These are phyloP conservation scores for Siniperca obscura DNA, from an alignment of 2,797 vertebrate species.

Conservation along the genomic window DNA sequence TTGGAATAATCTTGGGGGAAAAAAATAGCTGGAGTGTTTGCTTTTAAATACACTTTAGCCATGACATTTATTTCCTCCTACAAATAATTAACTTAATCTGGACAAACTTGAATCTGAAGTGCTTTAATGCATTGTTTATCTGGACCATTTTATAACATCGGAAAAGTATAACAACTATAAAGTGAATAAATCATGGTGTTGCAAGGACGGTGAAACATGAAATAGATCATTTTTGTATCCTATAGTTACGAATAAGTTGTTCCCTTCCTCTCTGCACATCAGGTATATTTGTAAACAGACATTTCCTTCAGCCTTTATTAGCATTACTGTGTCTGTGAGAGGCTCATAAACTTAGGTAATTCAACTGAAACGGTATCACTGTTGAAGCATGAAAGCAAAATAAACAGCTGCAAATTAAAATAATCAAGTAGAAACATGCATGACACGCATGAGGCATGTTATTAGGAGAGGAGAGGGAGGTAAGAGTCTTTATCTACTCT, in stretches of 20 bases:
- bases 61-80: slow-evolving; percentile 33
- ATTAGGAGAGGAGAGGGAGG: slow-evolving; percentile 29
- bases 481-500: slow-evolving; percentile 61
- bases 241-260: background rate
- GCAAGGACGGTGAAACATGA: slow-evolving; percentile 7
- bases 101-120: slow-evolving; percentile 14
- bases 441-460: slow-evolving; percentile 53
- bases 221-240: slow-evolving; percentile 14
- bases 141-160: slow-evolving; percentile 5
- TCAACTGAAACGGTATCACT: slow-evolving; percentile 48
- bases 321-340: slow-evolving; percentile 44
- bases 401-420: slow-evolving; percentile 72
- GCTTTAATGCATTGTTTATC: slow-evolving; percentile 39
- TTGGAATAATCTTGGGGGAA: slow-evolving; percentile 12
- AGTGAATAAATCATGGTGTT: slow-evolving; percentile 19
- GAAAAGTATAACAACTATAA: background rate
- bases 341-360: slow-evolving; percentile 50
- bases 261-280: slow-evolving; percentile 1
- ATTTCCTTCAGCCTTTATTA: slow-evolving; percentile 41
- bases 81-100: slow-evolving; percentile 42
- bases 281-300: slow-evolving; percentile 21
- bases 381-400: slow-evolving; percentile 55
- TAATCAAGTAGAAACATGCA: slow-evolving; percentile 62
- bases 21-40: slow-evolving; percentile 13
- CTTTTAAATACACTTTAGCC: slow-evolving; percentile 48